phyloP scores from a whole-genome alignment of 1,140 invertebrate species.

The Ceratosolen fusciceps region DNA sequence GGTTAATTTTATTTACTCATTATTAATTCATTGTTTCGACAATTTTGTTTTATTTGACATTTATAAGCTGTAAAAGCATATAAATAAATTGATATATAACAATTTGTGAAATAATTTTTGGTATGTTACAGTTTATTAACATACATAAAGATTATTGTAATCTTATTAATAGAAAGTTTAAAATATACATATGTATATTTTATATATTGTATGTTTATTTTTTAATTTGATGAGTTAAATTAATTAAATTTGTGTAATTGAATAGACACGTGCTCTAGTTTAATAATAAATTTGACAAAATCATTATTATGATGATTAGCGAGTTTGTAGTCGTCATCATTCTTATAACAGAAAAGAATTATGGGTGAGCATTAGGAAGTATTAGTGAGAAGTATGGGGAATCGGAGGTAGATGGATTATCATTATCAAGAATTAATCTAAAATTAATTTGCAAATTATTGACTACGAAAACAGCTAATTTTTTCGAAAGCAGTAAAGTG shows the following conservation, averaged over 20 bases:
- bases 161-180: not conserved
- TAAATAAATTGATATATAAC: too few species aligned
- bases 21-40: not conserved
- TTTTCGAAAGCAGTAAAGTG: not conserved
- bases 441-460: not conserved
- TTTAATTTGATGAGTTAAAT: not conserved
- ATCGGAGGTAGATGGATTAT: not conserved
- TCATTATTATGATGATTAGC: not conserved
- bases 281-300: not conserved
- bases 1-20: not conserved
- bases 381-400: not conserved
- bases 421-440: not conserved
- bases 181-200: too few species aligned
- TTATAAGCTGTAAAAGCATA: too few species aligned
- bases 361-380: not conserved
- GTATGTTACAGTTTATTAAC: not conserved
- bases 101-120: too few species aligned
- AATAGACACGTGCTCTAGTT: not conserved
- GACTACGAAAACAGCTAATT: too few species aligned
- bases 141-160: not conserved
- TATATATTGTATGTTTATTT: not conserved
- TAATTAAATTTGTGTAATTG: not conserved
- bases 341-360: not conserved
- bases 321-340: not conserved
- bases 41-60: too few species aligned